Base-by-base conservation (phyloP, 1,140 invertebrate genomes). In the Drosophila sp. region DNA sequence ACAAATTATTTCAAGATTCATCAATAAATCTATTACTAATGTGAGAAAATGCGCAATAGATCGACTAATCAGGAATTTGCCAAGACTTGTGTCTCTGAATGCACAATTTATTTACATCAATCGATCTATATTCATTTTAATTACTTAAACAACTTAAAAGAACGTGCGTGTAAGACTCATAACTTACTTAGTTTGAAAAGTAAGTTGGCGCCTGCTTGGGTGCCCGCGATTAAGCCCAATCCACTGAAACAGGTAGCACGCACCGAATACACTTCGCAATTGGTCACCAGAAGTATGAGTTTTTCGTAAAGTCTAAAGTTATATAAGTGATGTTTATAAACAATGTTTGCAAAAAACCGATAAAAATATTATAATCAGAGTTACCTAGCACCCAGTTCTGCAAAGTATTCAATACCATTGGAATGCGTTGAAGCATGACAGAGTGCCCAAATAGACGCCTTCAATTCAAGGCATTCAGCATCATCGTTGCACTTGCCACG, bases 191-290 rank as follows among this genome's bases (percentile, higher is more conserved):
- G 92, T 79, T 95, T 93, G 9, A 94, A 93, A 0, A 99, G 92
- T 43, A 94, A 83, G 89, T 97, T 95, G 5, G 96, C 96, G 1
- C 98, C 98, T 64, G 95, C 93, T 64, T 94, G 94, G 0, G 97
- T 98, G 21, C 96, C 96, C 0, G 96, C 95, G 16, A 99, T 93
- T 0, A 99, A 93, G 53, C 97, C 96, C 4, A 99, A 93, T 5
- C 95, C 94, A 91, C 97, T 98, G 92, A 97, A 97, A 2, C 97
- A 97, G 1, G 97, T 98, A 0, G 96, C 97, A 62, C 97, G 94
- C 16, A 99, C 93, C 0, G 97, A 96, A 90, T 98, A 97, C 32
- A 98, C 95, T 7, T 94, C 94, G 92, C 95, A 96, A 48, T 94
- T 94, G 80, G 96, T 95, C 0, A 96, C 97, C 51, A 98, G 92